Evolutionary conservation across 2,888 invertebrate species (phyloP), one percentile per base, ranked within the genome.

Genomic region (Limnephilus auricula): DNA sequence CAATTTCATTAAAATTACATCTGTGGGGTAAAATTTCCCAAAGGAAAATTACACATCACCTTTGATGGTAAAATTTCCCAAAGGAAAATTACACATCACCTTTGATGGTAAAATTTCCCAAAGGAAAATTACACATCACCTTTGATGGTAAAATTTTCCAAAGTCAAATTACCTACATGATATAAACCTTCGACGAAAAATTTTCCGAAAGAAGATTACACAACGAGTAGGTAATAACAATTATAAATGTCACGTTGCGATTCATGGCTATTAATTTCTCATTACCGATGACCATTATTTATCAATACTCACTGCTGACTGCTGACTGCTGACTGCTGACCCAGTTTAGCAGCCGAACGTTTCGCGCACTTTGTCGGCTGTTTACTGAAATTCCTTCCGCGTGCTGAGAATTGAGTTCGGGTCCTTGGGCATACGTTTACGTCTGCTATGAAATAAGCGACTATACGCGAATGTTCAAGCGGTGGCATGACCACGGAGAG

Each of bases 331-430:
- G 9, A 65, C 18, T 50, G 18, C 18, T 50, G 65, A 65, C 65
- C 65, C 65, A 65, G 65, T 65, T 65, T 65, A n/a, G 6, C 65
- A 6, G 25, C 65, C 65, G n/a, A 65, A 65, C 65, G 65, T 65
- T 65, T 65, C 65, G 65, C 65, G 65, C 65, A n/a, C 65, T 65
- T 65, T 65, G 65, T 65, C 65, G 65, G 65, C 65, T 65, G 65
- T 65, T n/a, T 25, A 25, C 65, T 65, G n/a, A 65, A 65, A 65
- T 65, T 65, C 65, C 65, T 65, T 65, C 65, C 65, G 65, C 65
- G 65, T 65, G n/a, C 65, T 65, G 65, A 65, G 65, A 65, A 65
- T 65, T 65, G 65, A 65, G 65, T 65, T 65, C 65, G 65, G 65
- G 65, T 65, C 65, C 65, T 65, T 65, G 65, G 65, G n/a, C 65